These are phyloP conservation scores for Chesias legatella DNA, from an alignment of 2,888 invertebrate genomes.

Conservation along the genomic window DNA sequence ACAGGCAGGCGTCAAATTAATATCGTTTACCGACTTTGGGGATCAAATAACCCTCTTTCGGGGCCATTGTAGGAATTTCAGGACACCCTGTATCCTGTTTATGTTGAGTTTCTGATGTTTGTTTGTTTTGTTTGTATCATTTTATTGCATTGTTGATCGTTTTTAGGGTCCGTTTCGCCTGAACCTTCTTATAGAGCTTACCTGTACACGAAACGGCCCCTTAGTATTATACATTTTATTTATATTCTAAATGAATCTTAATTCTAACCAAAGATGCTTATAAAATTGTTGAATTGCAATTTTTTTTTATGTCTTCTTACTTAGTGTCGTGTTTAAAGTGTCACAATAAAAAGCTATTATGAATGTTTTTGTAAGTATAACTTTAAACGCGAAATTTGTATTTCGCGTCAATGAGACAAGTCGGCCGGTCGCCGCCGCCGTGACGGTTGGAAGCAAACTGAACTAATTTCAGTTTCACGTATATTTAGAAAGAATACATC, in stretches of 20 bases:
- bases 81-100: too few relatives aligned
- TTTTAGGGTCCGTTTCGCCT: background rate
- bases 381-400: too few relatives aligned
- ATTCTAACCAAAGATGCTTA: slow-evolving; percentile 64
- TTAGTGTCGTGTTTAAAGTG: slow-evolving; percentile 36
- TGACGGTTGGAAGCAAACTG: too few relatives aligned
- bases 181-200: slow-evolving; percentile 31
- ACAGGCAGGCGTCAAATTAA: too few relatives aligned
- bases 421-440: too few relatives aligned
- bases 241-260: slow-evolving; percentile 48
- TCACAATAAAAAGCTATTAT: slow-evolving; percentile 45
- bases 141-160: background rate
- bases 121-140: background rate
- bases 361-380: too few relatives aligned
- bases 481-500: too few relatives aligned
- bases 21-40: too few relatives aligned
- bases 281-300: slow-evolving; percentile 35
- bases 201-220: slow-evolving; percentile 39
- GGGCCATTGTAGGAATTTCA: too few relatives aligned
- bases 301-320: slow-evolving; percentile 46
- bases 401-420: too few relatives aligned
- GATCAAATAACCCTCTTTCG: too few relatives aligned
- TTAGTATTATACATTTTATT: slow-evolving; percentile 26
- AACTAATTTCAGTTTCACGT: too few relatives aligned
- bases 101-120: background rate